Conservation (phyloP, 2,888 invertebrate genomes). For the Crematogaster levior region DNA sequence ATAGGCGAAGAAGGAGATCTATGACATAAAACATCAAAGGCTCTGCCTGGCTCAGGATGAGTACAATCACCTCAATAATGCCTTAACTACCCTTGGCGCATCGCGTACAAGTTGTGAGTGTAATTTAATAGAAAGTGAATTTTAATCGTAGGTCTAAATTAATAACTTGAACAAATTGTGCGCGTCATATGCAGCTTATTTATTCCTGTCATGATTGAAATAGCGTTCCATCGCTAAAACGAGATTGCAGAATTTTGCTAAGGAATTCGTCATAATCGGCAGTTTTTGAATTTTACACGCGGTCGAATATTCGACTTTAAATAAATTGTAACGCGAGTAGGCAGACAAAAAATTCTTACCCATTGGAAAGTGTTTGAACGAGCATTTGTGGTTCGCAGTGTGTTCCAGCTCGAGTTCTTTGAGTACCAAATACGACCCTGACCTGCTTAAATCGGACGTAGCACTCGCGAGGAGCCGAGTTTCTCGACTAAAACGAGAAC, state of each 20-base stretch:
- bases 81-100: conserved; percentile 93
- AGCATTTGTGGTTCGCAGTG: conserved; percentile 86
- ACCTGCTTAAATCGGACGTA: conserved; percentile 96
- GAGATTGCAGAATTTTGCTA: background rate
- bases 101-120: conserved; percentile 97
- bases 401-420: conserved; percentile 95
- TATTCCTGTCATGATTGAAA: background rate
- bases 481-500: conserved; percentile 94
- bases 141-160: background rate
- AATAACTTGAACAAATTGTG: background rate
- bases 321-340: background rate
- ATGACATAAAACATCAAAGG: conserved; percentile 97
- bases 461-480: conserved; percentile 95
- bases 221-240: background rate
- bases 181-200: background rate
- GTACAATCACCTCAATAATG: conserved; percentile 96
- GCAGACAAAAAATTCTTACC: background rate
- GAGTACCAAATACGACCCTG: conserved; percentile 97
- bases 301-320: background rate
- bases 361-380: background rate
- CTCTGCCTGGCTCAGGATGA: conserved; percentile 97
- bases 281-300: background rate
- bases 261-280: background rate
- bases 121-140: conserved; percentile 24
- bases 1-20: conserved; percentile 98